A percentile compares a stretch with the other conserved stretches of the same genome.
These are phyloP conservation scores for Selenia dentaria DNA, from an alignment of 2,888 invertebrate species.

Conservation along the genomic window DNA sequence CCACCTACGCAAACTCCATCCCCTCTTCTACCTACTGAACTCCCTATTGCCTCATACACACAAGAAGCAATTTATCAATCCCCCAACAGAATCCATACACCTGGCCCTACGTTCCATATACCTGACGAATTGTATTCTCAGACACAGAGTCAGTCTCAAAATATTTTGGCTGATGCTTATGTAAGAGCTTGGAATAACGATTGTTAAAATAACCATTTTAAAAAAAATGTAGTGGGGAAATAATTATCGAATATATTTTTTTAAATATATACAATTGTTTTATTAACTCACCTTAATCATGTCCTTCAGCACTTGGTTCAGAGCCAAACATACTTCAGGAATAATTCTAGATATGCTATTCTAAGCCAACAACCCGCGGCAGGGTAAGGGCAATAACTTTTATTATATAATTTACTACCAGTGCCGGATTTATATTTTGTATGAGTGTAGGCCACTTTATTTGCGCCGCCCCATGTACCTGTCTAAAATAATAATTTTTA, in stretches of 20 bases:
- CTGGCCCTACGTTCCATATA: conserved; percentile 27
- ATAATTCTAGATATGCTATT: conserved; percentile 29
- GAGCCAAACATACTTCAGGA: conserved; percentile 18
- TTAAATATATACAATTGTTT: conserved; percentile 21
- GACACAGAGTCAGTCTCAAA: conserved; percentile 17
- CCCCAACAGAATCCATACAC: conserved; percentile 28
- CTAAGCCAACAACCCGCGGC: no score
- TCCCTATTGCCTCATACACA: conserved; percentile 23
- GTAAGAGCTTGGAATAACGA: conserved; percentile 18
- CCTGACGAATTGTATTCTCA: conserved; percentile 10
- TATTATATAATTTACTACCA: no score
- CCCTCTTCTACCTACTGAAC: conserved; percentile 23
- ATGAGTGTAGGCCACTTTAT: no score
- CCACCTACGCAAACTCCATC: conserved; percentile 24
- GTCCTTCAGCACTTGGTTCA: conserved; percentile 24
- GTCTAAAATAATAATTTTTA: no score
- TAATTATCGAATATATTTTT: conserved; percentile 19
- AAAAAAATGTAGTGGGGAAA: conserved; percentile 13
- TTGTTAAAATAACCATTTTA: conserved; percentile 15
- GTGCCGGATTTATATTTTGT: no score
- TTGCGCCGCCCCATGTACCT: no score
- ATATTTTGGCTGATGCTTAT: conserved; percentile 27
- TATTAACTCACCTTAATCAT: conserved; percentile 25
- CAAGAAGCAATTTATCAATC: conserved; percentile 31
- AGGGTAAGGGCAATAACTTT: no score